Conservation (phyloP, 2,888 invertebrate genomes). For the Artemia sinica region DNA sequence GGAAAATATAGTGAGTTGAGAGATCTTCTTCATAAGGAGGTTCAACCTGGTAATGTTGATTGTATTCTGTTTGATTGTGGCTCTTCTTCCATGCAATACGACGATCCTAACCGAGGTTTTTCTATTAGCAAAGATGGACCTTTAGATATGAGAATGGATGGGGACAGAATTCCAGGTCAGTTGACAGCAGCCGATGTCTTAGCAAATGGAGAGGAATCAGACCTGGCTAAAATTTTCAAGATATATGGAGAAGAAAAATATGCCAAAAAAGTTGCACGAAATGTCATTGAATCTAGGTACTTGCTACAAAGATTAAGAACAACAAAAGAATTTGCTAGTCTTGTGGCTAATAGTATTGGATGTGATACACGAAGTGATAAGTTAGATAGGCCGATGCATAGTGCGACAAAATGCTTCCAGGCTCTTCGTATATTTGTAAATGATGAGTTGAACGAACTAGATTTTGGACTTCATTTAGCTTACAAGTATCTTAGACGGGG, state of each 20-base stretch:
- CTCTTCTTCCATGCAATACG: conserved; percentile 88
- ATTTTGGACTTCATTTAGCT: conserved; percentile 64
- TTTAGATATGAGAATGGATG: conserved; percentile 91
- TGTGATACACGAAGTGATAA: conserved; percentile 44
- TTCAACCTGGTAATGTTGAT: conserved; percentile 50
- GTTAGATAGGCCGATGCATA: conserved; percentile 53
- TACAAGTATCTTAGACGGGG: conserved; percentile 53
- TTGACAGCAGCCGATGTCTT: conserved; percentile 75
- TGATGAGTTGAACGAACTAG: conserved; percentile 85
- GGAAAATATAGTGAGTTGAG: conserved; percentile 79
- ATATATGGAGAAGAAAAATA: conserved; percentile 74
- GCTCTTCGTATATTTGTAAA: conserved; percentile 88
- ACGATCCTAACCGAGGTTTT: conserved; percentile 63
- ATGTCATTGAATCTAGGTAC: conserved; percentile 63
- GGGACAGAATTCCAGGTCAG: conserved; percentile 45
- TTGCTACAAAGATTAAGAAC: conserved; percentile 56
- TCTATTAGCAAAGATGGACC: conserved; percentile 65
- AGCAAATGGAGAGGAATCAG: conserved; percentile 54
- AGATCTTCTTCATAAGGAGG: conserved; percentile 40
- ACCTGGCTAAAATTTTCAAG: conserved; percentile 61
- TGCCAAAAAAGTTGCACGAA: conserved; percentile 67
- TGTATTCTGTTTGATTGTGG: conserved; percentile 82
- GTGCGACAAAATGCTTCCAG: conserved; percentile 81
- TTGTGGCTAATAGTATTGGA: conserved; percentile 46
- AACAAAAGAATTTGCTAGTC: conserved; percentile 59